Base-by-base conservation (phyloP, 92 coral and sea anemone genomes). In the Phenganax marumi region DNA sequence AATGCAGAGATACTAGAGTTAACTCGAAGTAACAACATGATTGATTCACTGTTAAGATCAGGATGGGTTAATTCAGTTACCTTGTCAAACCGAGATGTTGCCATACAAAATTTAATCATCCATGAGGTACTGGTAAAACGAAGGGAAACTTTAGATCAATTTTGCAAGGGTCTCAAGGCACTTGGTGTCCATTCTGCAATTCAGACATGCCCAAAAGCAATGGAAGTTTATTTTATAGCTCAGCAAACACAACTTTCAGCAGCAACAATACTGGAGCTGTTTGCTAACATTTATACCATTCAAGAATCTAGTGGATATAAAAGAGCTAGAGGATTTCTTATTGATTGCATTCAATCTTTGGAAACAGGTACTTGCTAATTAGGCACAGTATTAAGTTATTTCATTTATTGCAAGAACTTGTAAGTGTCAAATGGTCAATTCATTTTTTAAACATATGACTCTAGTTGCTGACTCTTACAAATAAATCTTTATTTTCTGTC, bases 171-270 rank as follows among this genome's bases (percentile, higher is more conserved):
- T 75, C 64, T 50, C 1, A 52, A 75, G 17, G 39, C 80, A 50
- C 80, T 75, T 75, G 80, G 80, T 75, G 63, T 75, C 16, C 65
- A 75, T 50, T 75, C 80, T 8, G 80, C 79, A 8, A 52, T 73
- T 23, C 79, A 48, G 25, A 24, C 63, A n/a, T 75, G 46, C 53
- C 61, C 80, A 16, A 64, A 75, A 53, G 33, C 10, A 25, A 75
- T 75, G 80, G 24, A 75, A 24, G 80, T 12, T 1, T 53, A 75
- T 53, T 75, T 75, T 53, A 53, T 25, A 51, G 39, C 50, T 2
- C 80, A 75, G 63, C 80, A n/a, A 22, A 16, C 64, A 75, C 80
- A 52, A 25, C 80, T 75, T 75, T 16, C 80, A 75, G 64, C 63
- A 51, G 7, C 63, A 53, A 53, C 22, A 75, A 49, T 75, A 2